Evolutionary conservation across 1,140 invertebrate genomes (phyloP).

Genomic region (Bombus huntii): DNA sequence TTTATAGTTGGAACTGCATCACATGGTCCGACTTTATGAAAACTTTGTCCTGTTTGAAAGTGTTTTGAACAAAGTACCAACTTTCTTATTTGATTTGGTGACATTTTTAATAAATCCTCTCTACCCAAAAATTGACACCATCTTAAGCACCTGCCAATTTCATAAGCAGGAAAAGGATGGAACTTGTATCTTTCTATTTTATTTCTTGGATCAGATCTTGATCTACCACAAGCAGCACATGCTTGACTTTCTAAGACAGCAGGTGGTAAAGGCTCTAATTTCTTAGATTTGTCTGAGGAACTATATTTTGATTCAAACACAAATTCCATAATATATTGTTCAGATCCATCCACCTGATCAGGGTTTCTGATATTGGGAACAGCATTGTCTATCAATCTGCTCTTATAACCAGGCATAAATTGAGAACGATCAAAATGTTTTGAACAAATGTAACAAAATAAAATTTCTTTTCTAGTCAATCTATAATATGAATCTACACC

Average conservation of each 20-base stretch:
- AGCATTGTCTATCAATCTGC: constrained; percentile 75
- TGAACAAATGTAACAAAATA: constrained; percentile 81
- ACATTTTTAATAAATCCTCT: constrained; percentile 81
- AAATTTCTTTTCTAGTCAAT: constrained; percentile 80
- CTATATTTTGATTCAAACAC: constrained; percentile 61
- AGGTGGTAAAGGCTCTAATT: constrained; percentile 70
- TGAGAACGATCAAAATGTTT: constrained; percentile 79
- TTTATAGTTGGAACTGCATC: constrained; percentile 79
- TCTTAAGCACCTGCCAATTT: constrained; percentile 79
- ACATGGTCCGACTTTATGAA: constrained; percentile 77
- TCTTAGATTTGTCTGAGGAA: constrained; percentile 62
- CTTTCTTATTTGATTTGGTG: constrained; percentile 81
- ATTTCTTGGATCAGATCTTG: constrained; percentile 76
- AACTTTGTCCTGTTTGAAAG: constrained; percentile 78
- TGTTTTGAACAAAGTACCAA: constrained; percentile 80
- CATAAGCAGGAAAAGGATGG: constrained; percentile 81
- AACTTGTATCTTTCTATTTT: constrained; percentile 79
- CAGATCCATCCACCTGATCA: constrained; percentile 61
- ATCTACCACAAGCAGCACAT: constrained; percentile 79
- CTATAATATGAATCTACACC: constrained; percentile 81
- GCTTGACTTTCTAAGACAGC: constrained; percentile 78
- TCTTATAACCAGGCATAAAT: constrained; percentile 75
- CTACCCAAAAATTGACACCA: constrained; percentile 81
- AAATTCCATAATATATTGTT: constrained; percentile 60
- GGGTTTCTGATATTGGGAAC: constrained; percentile 77